These are phyloP conservation scores for Plecturocebus donacophilus DNA, from an alignment of 2,113 vertebrate species.

Conservation along the genomic window DNA sequence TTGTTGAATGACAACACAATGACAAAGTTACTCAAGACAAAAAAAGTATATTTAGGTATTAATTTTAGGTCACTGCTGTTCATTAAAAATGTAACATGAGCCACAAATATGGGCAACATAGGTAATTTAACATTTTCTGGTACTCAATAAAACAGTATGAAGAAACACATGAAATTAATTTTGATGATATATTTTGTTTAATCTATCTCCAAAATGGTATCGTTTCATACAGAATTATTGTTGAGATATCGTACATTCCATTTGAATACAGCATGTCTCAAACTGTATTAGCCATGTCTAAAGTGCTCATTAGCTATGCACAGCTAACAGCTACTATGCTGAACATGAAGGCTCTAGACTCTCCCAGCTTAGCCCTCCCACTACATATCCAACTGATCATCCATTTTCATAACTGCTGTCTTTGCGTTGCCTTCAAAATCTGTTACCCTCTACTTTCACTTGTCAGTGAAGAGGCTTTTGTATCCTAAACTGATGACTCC, in stretches of 20 bases:
- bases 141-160: neutral
- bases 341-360: neutral
- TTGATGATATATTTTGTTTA: neutral
- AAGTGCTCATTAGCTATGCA: neutral
- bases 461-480: neutral
- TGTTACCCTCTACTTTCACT: neutral
- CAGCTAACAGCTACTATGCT: neutral
- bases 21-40: neutral
- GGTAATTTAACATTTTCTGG: neutral
- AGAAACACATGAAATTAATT: neutral
- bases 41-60: neutral
- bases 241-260: neutral
- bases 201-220: neutral
- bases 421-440: neutral
- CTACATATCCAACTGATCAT: neutral
- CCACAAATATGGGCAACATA: neutral
- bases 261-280: neutral
- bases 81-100: neutral
- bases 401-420: neutral
- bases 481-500: neutral
- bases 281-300: neutral
- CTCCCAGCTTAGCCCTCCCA: neutral
- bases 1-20: neutral
- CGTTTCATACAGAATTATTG: neutral
- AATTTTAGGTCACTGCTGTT: neutral